Evolutionary conservation across 2,888 invertebrate genomes (phyloP).

Genomic region (Ophraella communa): DNA sequence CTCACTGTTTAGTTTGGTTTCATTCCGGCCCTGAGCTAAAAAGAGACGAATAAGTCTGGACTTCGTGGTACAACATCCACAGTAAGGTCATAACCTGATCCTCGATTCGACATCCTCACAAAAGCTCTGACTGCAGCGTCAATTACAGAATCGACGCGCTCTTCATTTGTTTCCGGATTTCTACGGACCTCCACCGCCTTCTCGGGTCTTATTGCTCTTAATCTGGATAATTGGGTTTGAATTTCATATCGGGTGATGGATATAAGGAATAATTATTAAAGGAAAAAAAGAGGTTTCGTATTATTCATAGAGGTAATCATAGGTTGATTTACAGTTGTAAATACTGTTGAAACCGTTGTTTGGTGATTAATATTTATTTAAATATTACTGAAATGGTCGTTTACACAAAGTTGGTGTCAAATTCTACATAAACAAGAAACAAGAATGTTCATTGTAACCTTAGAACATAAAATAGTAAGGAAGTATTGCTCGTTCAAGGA

Average conservation of each 20-base stretch:
- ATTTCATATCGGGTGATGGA: slow-evolving; percentile 27
- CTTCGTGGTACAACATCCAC: slow-evolving; percentile 20
- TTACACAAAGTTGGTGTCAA: too few species aligned
- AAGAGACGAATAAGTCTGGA: slow-evolving; percentile 25
- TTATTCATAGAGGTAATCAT: background rate
- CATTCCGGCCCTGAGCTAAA: slow-evolving; percentile 9
- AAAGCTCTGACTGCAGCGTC: slow-evolving; percentile 33
- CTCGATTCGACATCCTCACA: slow-evolving; percentile 40
- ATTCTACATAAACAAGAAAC: too few species aligned
- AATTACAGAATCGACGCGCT: slow-evolving; percentile 31
- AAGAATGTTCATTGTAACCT: too few species aligned
- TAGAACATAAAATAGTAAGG: too few species aligned
- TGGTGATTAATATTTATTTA: too few species aligned
- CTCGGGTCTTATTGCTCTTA: slow-evolving; percentile 27
- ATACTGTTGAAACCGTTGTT: too few species aligned
- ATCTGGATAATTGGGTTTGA: slow-evolving; percentile 35
- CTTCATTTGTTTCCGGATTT: slow-evolving; percentile 37
- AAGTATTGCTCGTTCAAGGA: too few species aligned
- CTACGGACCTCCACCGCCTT: slow-evolving; percentile 13
- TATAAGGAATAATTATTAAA: background rate
- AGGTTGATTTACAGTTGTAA: background rate
- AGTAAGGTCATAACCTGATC: slow-evolving; percentile 58
- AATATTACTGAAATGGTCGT: too few species aligned
- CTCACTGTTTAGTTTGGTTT: background rate
- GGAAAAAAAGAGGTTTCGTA: background rate